Evolutionary conservation across 2,888 invertebrate genomes (phyloP), one percentile per base, ranked within the genome.

Genomic region (Chironomus riparius): DNA sequence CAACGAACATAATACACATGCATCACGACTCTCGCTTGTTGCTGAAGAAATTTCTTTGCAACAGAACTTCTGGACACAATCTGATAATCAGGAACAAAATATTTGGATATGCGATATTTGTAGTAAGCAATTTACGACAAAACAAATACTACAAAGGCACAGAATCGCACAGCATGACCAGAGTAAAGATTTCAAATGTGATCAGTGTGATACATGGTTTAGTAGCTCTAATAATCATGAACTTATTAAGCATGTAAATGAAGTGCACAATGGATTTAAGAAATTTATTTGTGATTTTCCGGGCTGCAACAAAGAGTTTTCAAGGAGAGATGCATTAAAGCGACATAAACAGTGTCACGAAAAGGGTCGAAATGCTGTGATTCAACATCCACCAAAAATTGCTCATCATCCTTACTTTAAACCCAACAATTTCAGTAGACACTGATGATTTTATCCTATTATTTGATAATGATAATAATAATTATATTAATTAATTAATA

Each of bases 41-140:
- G 74, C 74, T n/a, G 74, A 74, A 68, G 74, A 74, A 68, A 74
- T 74, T 22, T 62, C 74, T 7, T 10, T 74, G 2, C 74, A 74
- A 5, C 74, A 74, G 47, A 74, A 74, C n/a, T 74, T 74, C 21
- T 74, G 74, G 74, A 74, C 74, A 12, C 74, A 74, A 74, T 65
- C 74, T 12, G 74, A 74, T 3, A 18, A 48, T 38, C 74, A 74
- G 38, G 62, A 72, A 21, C 74, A 74, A 15, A 61, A 68, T 18
- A 18, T 48, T 2, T 74, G 74, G 74, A 74, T n/a, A 13, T 74
- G 74, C 22, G 74, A 74, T 22, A 74, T 74, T 24, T 74, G 74
- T 21, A 74, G 62, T 68, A 62, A 62, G 13, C 61, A 18, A 47
- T 74, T 74, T 28, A 74, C 62, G n/a, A 74, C 74, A 21, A 74